Evolutionary conservation across 2,113 vertebrate genomes (phyloP), one percentile per base, ranked within the genome.

Genomic region (Pedetes capensis): DNA sequence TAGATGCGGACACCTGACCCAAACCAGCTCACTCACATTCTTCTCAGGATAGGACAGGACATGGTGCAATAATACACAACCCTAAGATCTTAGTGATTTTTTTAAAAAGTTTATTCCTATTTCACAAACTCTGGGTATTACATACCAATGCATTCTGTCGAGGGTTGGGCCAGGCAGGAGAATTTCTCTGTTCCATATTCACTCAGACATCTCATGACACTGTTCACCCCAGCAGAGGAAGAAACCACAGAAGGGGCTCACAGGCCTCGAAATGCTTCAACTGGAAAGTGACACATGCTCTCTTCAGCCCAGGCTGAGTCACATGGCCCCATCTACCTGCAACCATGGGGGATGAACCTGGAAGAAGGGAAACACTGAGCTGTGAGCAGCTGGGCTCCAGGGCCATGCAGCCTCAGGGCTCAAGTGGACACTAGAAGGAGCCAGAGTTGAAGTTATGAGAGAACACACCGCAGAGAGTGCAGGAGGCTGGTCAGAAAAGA

Each of bases 331-430:
- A 22, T 18, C 57, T 22, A 37, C 8, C 47, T 2, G 4, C 49
- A 0, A 0, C 2, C 29, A 49, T 0, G 0, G 7, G 47, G 14
- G 10, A 16, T 22, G 13, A 79, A 16, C 39, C 51, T 34, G 25
- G 61, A 10, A 82, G 71, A 85, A 47, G 25, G n/a, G n/a, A 37
- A 39, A 81, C 27, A 5, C 5, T 7, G 32, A 66, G 23, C 49
- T 25, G 8, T 1, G 7, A 49, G 81, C 27, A 75, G 86, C 57
- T 42, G 76, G n/a, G n/a, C 14, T 32, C 22, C 80, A 34, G 66
- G 55, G 51, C 6, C 42, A 1, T 4, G 29, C 16, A 3, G 8
- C n/a, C 37, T 20, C 66, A 27, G 34, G 64, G 13, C 23, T 57
- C 16, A 0, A 37, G 18, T 5, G 42, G 76, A 55, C 63, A 81